phyloP scores from a whole-genome alignment of 2,797 vertebrate genomes.

The Tapera naevia region DNA sequence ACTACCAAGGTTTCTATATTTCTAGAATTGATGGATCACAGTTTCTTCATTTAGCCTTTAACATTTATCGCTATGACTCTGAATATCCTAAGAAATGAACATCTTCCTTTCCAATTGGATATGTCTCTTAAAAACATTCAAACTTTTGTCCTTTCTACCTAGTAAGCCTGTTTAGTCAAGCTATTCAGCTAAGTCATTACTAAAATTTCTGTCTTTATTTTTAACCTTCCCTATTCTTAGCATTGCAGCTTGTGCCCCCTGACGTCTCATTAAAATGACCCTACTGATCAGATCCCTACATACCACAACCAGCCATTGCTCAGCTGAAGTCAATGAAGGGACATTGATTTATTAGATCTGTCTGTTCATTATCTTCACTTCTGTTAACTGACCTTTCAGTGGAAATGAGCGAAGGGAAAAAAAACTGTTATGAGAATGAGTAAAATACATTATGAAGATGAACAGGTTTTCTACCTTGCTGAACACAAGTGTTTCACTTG shows the following conservation, averaged over 20 bases:
- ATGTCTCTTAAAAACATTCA: background rate
- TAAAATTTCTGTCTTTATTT: background rate
- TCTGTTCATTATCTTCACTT: background rate
- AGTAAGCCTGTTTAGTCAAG: background rate
- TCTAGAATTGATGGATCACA: background rate
- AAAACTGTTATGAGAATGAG: background rate
- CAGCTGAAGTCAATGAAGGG: background rate
- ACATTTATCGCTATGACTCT: background rate
- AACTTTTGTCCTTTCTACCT: background rate
- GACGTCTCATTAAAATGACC: background rate
- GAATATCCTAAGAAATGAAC: background rate
- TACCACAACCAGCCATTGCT: background rate
- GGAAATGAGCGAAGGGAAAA: background rate
- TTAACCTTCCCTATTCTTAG: background rate
- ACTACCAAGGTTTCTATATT: background rate
- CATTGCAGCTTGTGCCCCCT: background rate
- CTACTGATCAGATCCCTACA: background rate
- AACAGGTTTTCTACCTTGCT: background rate
- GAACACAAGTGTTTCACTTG: background rate
- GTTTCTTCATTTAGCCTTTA: background rate
- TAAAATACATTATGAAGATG: background rate
- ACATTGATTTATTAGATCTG: background rate
- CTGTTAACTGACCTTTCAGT: background rate
- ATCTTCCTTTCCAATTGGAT: background rate
- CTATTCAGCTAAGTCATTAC: background rate